Evolutionary conservation across 2,888 invertebrate genomes (phyloP).

Genomic region (Microdon myrmicae): DNA sequence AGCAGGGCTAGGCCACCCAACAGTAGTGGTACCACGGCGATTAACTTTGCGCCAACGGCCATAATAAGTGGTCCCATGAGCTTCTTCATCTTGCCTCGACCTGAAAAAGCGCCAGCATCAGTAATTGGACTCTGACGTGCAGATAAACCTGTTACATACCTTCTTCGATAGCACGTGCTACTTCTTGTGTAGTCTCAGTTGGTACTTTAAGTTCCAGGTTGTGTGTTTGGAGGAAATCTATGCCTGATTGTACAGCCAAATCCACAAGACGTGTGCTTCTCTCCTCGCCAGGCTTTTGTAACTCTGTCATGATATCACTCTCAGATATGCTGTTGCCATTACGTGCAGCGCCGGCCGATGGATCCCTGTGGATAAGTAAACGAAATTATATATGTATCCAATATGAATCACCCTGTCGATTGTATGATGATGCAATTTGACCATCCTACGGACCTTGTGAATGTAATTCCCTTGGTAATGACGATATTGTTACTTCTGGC

Average conservation of each 20-base stretch:
- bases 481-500: conserved; percentile 70
- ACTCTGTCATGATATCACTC: conserved; percentile 68
- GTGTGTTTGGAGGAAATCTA: conserved; percentile 72
- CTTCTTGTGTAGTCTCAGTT: conserved; percentile 72
- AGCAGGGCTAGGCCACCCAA: conserved; percentile 78
- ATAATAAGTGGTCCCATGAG: conserved; percentile 75
- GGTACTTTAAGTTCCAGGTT: conserved; percentile 78
- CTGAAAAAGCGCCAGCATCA: conserved; percentile 64
- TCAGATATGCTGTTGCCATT: conserved; percentile 66
- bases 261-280: conserved; percentile 69
- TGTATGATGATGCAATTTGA: conserved; percentile 17
- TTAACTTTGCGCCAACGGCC: conserved; percentile 77
- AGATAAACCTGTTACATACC: conserved; percentile 67
- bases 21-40: conserved; percentile 76
- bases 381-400: no score
- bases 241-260: conserved; percentile 70
- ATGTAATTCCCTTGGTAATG: conserved; percentile 71
- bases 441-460: conserved; percentile 68
- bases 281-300: conserved; percentile 69
- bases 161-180: conserved; percentile 81
- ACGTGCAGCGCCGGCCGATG: conserved; percentile 60
- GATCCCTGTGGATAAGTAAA: conserved; percentile 61
- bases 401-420: no score
- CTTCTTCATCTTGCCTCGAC: conserved; percentile 82
- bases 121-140: not conserved